Conservation (phyloP, 2,888 invertebrate genomes). For the Microctonus brassicae region DNA sequence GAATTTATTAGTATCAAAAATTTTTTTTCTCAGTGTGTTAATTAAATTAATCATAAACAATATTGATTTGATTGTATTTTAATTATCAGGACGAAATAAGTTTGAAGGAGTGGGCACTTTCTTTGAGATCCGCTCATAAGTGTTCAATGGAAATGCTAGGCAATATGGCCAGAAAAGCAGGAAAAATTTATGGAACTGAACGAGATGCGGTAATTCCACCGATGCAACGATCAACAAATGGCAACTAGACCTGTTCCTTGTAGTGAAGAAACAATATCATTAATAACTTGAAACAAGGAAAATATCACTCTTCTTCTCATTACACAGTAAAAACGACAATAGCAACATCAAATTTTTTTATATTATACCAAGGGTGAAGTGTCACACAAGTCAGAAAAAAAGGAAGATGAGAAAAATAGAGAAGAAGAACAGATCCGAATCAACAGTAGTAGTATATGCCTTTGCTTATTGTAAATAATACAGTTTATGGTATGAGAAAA, state of each 20-base stretch:
- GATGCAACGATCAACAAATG: constrained; percentile 73
- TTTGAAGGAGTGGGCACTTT: constrained; percentile 97
- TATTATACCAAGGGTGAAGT: constrained; percentile 50
- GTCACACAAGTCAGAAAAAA: background rate
- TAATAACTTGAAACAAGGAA: constrained; percentile 12
- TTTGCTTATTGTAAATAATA: background rate
- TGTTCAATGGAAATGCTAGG: constrained; percentile 95
- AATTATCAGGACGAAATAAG: constrained; percentile 93
- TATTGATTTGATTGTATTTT: constrained; percentile 40
- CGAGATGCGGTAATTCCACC: constrained; percentile 71
- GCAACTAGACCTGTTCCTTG: constrained; percentile 68
- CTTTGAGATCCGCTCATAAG: constrained; percentile 95
- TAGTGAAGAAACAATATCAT: constrained; percentile 10
- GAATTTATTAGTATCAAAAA: too few relatives aligned
- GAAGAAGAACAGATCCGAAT: constrained; percentile 1
- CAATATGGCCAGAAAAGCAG: constrained; percentile 98
- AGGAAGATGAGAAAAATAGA: constrained; percentile 13
- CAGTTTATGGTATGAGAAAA: background rate
- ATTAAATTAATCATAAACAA: too few relatives aligned
- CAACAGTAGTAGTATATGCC: background rate
- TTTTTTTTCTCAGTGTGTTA: too few relatives aligned
- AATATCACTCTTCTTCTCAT: constrained; percentile 41
- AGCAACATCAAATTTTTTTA: constrained; percentile 63
- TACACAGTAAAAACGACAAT: constrained; percentile 47
- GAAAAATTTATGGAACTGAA: constrained; percentile 97